Percentiles rank a stretch among this genome's conserved stretches.
Evolutionary conservation across 2,888 invertebrate genomes (phyloP).

Genomic region (Parthenolecanium corni): DNA sequence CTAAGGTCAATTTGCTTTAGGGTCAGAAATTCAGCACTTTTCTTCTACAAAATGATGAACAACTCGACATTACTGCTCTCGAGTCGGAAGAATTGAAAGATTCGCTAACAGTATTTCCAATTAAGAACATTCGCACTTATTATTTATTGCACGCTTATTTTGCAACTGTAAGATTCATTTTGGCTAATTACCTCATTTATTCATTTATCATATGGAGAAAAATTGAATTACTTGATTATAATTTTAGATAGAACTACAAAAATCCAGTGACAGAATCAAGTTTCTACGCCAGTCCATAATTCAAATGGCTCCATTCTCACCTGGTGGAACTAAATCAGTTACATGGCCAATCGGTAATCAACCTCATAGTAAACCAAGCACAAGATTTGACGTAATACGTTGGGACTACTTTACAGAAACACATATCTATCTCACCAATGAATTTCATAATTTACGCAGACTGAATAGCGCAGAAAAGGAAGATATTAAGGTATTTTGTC

Average conservation of each 20-base stretch:
- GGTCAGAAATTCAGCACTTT: conserved; percentile 29
- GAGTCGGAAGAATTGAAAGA: conserved; percentile 37
- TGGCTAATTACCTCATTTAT: conserved; percentile 37
- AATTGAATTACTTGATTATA: neutral
- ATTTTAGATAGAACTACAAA: conserved; percentile 22
- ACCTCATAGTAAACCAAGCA: conserved; percentile 52
- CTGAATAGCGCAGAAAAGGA: conserved; percentile 52
- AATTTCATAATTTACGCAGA: conserved; percentile 56
- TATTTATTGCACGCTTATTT: conserved; percentile 62
- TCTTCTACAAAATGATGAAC: conserved; percentile 29
- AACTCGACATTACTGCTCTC: conserved; percentile 31
- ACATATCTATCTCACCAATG: conserved; percentile 69
- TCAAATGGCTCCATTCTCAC: conserved; percentile 40
- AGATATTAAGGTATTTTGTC: conserved; percentile 59
- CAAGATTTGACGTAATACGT: conserved; percentile 68
- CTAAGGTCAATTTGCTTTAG: conserved; percentile 14
- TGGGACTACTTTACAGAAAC: conserved; percentile 80
- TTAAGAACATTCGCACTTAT: conserved; percentile 49
- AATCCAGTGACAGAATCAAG: conserved; percentile 39
- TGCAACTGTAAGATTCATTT: conserved; percentile 46
- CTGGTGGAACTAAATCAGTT: conserved; percentile 37
- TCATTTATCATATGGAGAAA: conserved; percentile 33
- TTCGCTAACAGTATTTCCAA: conserved; percentile 54
- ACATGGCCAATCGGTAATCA: conserved; percentile 66
- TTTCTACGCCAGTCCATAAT: conserved; percentile 41